Conservation (phyloP, 2,888 invertebrate genomes). For the Amphipoea oculea region DNA sequence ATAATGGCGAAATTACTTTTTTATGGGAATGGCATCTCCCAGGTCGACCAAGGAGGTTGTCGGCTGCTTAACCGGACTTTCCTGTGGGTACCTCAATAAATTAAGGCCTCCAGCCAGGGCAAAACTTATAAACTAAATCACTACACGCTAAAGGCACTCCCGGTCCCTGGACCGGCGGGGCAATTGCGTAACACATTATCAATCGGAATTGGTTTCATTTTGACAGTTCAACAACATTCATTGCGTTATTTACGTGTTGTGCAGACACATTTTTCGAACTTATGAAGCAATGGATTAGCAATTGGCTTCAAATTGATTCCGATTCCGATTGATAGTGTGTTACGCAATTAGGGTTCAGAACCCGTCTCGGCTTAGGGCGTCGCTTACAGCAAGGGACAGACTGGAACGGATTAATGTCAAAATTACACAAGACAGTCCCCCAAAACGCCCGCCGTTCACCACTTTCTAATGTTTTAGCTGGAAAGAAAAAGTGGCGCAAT, state of each 20-base stretch:
- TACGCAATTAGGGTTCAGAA: too few species aligned
- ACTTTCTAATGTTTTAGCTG: background rate
- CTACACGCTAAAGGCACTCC: background rate
- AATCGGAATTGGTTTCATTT: too few species aligned
- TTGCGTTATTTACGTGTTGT: too few species aligned
- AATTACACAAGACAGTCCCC: background rate
- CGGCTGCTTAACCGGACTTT: background rate
- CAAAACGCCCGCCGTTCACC: background rate
- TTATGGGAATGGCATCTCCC: background rate
- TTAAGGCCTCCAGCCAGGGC: background rate
- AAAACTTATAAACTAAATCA: background rate
- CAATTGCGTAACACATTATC: too few species aligned
- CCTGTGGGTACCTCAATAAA: background rate
- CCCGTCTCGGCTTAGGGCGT: background rate
- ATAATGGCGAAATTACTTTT: background rate
- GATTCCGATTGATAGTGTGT: too few species aligned
- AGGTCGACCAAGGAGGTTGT: background rate
- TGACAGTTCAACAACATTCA: too few species aligned
- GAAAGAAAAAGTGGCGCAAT: background rate
- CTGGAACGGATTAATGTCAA: background rate
- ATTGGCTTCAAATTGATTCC: too few species aligned
- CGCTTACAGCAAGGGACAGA: background rate
- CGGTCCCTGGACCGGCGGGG: background rate
- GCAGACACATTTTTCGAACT: too few species aligned
- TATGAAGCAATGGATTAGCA: too few species aligned